These are phyloP conservation scores for Exaiptasia diaphana DNA, from an alignment of 64 coral and sea anemone species.

Conservation along the genomic window DNA sequence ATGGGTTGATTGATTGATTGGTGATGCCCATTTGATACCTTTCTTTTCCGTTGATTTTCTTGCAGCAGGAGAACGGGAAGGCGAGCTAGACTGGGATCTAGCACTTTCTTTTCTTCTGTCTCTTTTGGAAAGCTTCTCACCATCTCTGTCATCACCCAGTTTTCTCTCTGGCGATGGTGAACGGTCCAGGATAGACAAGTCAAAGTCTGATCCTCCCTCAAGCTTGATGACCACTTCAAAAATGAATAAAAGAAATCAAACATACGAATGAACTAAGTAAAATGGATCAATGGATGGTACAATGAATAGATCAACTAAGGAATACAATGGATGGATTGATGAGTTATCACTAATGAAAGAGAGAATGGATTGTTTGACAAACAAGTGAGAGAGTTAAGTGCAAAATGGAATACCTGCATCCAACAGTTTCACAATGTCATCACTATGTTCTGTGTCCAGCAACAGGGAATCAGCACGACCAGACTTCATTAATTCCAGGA, in stretches of 20 bases:
- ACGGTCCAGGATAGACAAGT: conserved; percentile 74
- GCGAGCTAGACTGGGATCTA: not conserved
- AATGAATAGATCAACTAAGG: not conserved
- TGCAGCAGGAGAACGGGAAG: not conserved
- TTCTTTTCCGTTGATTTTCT: not conserved
- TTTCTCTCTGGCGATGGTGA: conserved; percentile 55
- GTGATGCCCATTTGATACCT: not conserved
- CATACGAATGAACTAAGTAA: not conserved
- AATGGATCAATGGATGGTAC: not conserved
- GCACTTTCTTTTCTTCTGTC: conserved; percentile 12
- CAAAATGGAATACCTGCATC: conserved; percentile 67
- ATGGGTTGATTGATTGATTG: too few relatives aligned
- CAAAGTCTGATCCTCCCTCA: conserved; percentile 84
- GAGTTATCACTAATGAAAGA: too few relatives aligned
- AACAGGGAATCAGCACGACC: conserved; percentile 61
- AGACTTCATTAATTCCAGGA: conserved; percentile 64
- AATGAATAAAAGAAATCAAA: too few relatives aligned
- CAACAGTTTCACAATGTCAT: conserved; percentile 87
- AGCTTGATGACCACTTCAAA: conserved; percentile 87
- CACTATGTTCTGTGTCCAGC: conserved; percentile 73
- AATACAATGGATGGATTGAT: too few relatives aligned
- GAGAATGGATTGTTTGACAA: not conserved
- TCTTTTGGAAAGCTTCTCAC: conserved; percentile 32
- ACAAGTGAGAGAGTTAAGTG: not conserved
- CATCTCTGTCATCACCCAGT: conserved; percentile 13